A percentile compares a stretch with the other conserved stretches of the same genome.
phyloP scores from a whole-genome alignment of 1,140 invertebrate species.

The Choristoneura fumiferana region DNA sequence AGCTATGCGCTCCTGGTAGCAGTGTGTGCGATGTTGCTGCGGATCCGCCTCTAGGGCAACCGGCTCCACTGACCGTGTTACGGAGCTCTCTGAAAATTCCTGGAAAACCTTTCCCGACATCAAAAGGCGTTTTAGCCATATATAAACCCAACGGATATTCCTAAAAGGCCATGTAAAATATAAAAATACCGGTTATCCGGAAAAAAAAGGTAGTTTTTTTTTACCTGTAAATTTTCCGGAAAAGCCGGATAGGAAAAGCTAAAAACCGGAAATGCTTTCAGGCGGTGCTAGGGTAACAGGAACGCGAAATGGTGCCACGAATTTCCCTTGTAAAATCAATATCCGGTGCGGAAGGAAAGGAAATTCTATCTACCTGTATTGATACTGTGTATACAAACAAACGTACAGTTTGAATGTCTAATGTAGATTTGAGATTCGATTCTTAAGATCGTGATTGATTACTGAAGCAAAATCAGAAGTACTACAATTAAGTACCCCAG shows the following conservation, averaged over 20 bases:
- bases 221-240: slow-evolving; percentile 20
- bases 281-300: slow-evolving; percentile 34
- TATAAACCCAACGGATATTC: not conserved
- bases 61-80: not conserved
- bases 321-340: slow-evolving; percentile 34
- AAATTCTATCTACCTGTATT: not conserved
- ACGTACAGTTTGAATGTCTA: too few relatives aligned
- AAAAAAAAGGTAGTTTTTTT: not conserved
- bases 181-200: not conserved
- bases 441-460: not conserved
- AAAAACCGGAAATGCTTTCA: slow-evolving; percentile 44
- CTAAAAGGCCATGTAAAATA: not conserved
- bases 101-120: not conserved
- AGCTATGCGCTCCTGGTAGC: slow-evolving; percentile 34
- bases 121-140: too few relatives aligned
- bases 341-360: slow-evolving; percentile 27
- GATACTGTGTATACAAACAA: too few relatives aligned
- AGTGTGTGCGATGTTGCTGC: slow-evolving; percentile 28
- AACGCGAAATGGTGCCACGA: slow-evolving; percentile 22
- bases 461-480: not conserved
- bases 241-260: slow-evolving; percentile 31
- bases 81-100: not conserved
- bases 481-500: not conserved
- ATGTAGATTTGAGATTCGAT: too few relatives aligned
- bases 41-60: slow-evolving; percentile 32